Percentiles rank a stretch among this genome's conserved stretches.
These are phyloP conservation scores for Drosophila kanekoi DNA, from an alignment of 2,888 invertebrate genomes.

Conservation along the genomic window DNA sequence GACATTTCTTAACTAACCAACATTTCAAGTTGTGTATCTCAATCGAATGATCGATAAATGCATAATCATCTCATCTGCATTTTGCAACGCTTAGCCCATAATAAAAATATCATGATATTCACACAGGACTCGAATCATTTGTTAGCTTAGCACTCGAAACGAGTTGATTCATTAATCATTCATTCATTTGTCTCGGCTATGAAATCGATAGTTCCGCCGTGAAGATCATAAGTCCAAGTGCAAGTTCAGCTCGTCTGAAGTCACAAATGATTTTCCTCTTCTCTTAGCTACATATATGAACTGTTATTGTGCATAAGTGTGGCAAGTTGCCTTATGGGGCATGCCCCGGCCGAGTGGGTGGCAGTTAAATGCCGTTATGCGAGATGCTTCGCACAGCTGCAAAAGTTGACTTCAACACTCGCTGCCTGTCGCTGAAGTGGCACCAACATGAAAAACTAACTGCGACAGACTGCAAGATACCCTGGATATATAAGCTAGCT, in stretches of 20 bases:
- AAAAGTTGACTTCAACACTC: conserved; percentile 15
- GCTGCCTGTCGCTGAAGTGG: conserved; percentile 7
- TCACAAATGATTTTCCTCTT: neutral
- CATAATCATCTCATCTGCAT: conserved; percentile 23
- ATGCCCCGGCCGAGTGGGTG: conserved; percentile 55
- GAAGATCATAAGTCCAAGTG: conserved; percentile 38
- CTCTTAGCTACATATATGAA: conserved; percentile 14
- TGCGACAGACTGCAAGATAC: too few relatives aligned
- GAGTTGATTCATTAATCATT: conserved; percentile 51
- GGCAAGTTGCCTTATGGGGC: conserved; percentile 13
- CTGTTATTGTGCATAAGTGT: conserved; percentile 23
- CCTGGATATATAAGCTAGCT: too few relatives aligned
- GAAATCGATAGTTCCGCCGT: conserved; percentile 32
- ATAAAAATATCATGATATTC: conserved; percentile 4
- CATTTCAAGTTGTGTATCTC: neutral
- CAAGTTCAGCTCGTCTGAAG: conserved; percentile 58
- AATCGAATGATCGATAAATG: conserved; percentile 6
- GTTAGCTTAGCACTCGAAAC: conserved; percentile 26
- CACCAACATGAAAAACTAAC: neutral
- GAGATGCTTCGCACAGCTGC: conserved; percentile 28
- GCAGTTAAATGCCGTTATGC: conserved; percentile 55
- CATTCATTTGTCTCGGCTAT: conserved; percentile 49
- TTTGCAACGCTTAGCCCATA: neutral
- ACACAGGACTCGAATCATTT: conserved; percentile 12
- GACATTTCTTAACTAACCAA: too few relatives aligned